These are phyloP conservation scores for Callyntrura guangdongensis DNA, from an alignment of 2,888 invertebrate species.

Conservation along the genomic window DNA sequence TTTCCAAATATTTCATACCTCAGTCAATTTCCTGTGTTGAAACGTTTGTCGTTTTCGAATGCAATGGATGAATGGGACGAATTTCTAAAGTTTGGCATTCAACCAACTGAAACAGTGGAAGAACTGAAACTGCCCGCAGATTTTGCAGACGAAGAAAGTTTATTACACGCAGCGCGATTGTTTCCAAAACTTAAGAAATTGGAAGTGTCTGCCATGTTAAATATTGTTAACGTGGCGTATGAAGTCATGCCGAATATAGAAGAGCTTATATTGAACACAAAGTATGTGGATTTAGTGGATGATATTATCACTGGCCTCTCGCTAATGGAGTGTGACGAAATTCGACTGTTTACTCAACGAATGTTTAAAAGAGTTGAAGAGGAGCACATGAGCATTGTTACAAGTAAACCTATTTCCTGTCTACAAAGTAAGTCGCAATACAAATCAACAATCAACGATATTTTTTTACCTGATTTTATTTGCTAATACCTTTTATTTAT, in stretches of 20 bases:
- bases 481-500: too few relatives aligned
- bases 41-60: conserved; percentile 72
- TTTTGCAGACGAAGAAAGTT: conserved; percentile 73
- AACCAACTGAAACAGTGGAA: conserved; percentile 76
- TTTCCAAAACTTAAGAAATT: conserved; percentile 80
- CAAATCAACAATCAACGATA: background rate
- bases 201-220: conserved; percentile 72
- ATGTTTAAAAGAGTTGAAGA: conserved; percentile 48
- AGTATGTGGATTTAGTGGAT: conserved; percentile 76
- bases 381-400: conserved; percentile 65
- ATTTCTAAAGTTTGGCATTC: conserved; percentile 77
- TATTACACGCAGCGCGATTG: conserved; percentile 74
- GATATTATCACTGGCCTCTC: conserved; percentile 79
- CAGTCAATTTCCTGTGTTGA: conserved; percentile 79
- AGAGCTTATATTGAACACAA: conserved; percentile 79
- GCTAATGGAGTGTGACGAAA: conserved; percentile 67
- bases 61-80: conserved; percentile 81
- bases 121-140: conserved; percentile 81
- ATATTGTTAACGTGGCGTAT: conserved; percentile 75
- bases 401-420: conserved; percentile 75
- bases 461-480: background rate
- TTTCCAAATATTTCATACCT: conserved; percentile 79
- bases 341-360: conserved; percentile 18
- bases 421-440: conserved; percentile 75
- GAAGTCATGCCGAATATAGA: conserved; percentile 80